Conservation (phyloP, 1,140 invertebrate species). For the Cherax quadricarinatus region DNA sequence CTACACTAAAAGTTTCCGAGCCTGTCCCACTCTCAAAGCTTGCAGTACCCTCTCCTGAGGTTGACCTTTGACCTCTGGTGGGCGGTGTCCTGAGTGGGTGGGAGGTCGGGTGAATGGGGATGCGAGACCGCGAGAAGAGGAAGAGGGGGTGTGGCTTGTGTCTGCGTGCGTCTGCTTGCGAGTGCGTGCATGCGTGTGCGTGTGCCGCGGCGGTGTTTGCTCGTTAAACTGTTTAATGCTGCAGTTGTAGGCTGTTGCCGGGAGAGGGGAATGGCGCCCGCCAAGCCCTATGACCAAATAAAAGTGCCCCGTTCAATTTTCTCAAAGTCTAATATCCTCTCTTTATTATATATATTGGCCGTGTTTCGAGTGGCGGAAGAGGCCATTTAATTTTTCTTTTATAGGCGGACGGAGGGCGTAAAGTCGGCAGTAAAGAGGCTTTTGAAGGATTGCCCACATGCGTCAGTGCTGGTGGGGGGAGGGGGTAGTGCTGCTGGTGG, state of each 20-base stretch:
- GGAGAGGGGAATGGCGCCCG: constrained; percentile 55
- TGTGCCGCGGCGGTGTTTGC: constrained; percentile 33
- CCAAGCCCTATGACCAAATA: constrained; percentile 58
- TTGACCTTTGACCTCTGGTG: background rate
- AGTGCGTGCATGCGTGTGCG: background rate
- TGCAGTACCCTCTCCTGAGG: background rate
- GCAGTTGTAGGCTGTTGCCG: constrained; percentile 42
- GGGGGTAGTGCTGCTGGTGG: too few relatives aligned
- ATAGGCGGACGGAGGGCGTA: constrained; percentile 68
- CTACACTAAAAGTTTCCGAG: too few relatives aligned
- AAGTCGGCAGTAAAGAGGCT: constrained; percentile 70
- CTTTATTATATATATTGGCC: constrained; percentile 72
- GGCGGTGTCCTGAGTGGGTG: background rate
- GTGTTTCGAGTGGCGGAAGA: constrained; percentile 69
- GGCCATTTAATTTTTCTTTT: constrained; percentile 72
- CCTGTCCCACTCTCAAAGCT: too few relatives aligned
- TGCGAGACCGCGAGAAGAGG: background rate
- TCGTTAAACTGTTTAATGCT: constrained; percentile 64
- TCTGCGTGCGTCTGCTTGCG: background rate
- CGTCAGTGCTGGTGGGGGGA: background rate
- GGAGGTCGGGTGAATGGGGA: background rate
- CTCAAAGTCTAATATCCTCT: constrained; percentile 69
- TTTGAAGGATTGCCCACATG: constrained; percentile 68
- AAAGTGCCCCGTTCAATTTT: constrained; percentile 67
- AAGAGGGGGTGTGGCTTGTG: background rate